A percentile compares a stretch with the other conserved stretches of the same genome.
These are phyloP conservation scores for Siniperca knerii DNA, from an alignment of 2,113 vertebrate genomes.

Conservation along the genomic window DNA sequence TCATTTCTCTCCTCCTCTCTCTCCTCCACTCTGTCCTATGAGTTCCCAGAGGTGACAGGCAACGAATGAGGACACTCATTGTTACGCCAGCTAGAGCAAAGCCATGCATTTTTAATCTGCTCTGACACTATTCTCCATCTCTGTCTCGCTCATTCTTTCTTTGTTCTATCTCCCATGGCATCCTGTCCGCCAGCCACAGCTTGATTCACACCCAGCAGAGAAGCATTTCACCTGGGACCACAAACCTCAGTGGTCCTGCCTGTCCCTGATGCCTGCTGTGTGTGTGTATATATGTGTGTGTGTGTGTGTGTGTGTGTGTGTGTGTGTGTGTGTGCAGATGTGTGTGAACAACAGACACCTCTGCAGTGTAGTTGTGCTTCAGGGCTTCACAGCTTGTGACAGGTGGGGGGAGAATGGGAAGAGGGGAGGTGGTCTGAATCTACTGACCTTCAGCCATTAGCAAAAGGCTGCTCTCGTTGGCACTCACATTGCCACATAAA, in stretches of 20 bases:
- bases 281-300: conserved; percentile 3
- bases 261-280: conserved; percentile 12
- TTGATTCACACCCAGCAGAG: conserved; percentile 51
- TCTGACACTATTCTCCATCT: conserved; percentile 34
- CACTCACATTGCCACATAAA: background rate
- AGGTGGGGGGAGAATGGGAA: background rate
- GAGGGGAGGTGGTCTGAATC: conserved; percentile 8
- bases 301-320: background rate
- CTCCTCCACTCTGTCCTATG: conserved; percentile 40
- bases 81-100: conserved; percentile 64
- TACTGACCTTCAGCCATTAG: conserved; percentile 65
- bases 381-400: conserved; percentile 39
- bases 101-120: conserved; percentile 77
- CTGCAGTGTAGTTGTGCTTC: conserved; percentile 26
- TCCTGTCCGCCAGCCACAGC: conserved; percentile 36
- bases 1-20: background rate
- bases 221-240: conserved; percentile 62
- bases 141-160: background rate
- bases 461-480: conserved; percentile 17
- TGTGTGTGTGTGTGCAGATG: background rate
- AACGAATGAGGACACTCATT: conserved; percentile 75
- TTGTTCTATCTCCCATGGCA: background rate
- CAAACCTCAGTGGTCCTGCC: conserved; percentile 29
- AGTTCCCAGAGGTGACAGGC: conserved; percentile 72
- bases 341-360: conserved; percentile 30